Base-by-base conservation (phyloP, 1,140 invertebrate genomes). In the Myzus persicae region DNA sequence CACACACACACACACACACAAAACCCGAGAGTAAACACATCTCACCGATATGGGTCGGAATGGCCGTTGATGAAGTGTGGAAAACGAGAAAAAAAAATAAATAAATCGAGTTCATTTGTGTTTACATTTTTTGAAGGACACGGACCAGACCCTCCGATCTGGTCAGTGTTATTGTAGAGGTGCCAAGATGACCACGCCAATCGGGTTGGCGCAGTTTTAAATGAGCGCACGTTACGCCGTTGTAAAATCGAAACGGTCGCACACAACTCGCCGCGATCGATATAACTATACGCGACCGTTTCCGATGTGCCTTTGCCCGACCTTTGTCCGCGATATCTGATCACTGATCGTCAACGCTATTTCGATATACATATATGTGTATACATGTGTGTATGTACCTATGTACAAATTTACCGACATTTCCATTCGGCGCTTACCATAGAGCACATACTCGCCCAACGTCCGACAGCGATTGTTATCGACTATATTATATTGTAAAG, bases 381-480 rank as follows among this genome's bases (percentile, higher is more conserved):
- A 59, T n/a, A 31, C 8, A 31, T n/a, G 20, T 22, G 14, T 18
- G 14, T 3, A 11, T 14, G 5, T 4, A 67, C 11, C 4, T 59
- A 26, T 31, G 11, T 9, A 31, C 59, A 31, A 26, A 76, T n/a
- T 76, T 76, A 76, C 31, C n/a, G 59, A 18, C 3, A 76, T 76
- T 76, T 76, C 14, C 59, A 76, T 76, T 76, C 59, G 59, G 0
- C 18, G 14, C 31, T n/a, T n/a, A n/a, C n/a, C n/a, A n/a, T n/a
- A n/a, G n/a, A n/a, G 59, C 14, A 76, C 36, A 76, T 31, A 1
- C 54, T 59, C 26, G 59, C 31, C n/a, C 31, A 76, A n/a, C 31
- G 59, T 76, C 59, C 59, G 59, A 76, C 59, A n/a, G 31, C 59
- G 59, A 76, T 76, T 76, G 59, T n/a, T 76, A 76, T n/a, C 59